Evolutionary conservation across 2,113 vertebrate genomes (phyloP), one percentile per base, ranked within the genome.

Genomic region (Muntiacus reevesi): DNA sequence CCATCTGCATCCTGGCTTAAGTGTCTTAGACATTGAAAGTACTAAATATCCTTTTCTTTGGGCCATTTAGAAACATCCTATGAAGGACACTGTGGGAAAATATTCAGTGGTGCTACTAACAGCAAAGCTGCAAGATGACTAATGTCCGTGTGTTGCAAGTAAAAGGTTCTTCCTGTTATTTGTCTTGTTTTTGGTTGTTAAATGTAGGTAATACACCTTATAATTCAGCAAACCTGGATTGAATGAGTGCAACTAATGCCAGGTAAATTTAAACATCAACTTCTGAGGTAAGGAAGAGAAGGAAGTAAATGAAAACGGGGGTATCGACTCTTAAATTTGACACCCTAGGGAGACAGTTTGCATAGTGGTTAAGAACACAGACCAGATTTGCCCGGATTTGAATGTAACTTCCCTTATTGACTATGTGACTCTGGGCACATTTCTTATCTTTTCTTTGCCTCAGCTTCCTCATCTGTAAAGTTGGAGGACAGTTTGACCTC

Each of bases 191-290:
- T 86, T 64, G 71, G 30, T 95, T 64, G 45, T 76, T 91, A 28
- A 59, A 87, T 62, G 9, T 52, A 83, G 27, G 23, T 88, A 81
- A 87, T 28, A 36, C 19, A 91, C 8, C 50, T 50, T 93, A 88
- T 74, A 57, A 88, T 91, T 97, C 47, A 89, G 43, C n/a, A 96
- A 57, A 91, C 54, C 67, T 25, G 30, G 33, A 76, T 78, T 96
- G 88, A 95, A 64, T 86, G 15, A 86, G 7, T 59, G 43, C 5
- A 94, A 52, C 88, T 96, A 88, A 95, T 28, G 54, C n/a, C 81
- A 78, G n/a, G 14, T 88, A 79, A 71, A 94, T 90, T 89, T 89
- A 57, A 96, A 89, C 74, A 43, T 78, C 71, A 89, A 87, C 40
- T 87, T 94, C 36, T 87, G 55, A 89, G 55, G 30, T 87, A 36